phyloP scores from a whole-genome alignment of 2,888 invertebrate genomes.

The Drosophila borealis region DNA sequence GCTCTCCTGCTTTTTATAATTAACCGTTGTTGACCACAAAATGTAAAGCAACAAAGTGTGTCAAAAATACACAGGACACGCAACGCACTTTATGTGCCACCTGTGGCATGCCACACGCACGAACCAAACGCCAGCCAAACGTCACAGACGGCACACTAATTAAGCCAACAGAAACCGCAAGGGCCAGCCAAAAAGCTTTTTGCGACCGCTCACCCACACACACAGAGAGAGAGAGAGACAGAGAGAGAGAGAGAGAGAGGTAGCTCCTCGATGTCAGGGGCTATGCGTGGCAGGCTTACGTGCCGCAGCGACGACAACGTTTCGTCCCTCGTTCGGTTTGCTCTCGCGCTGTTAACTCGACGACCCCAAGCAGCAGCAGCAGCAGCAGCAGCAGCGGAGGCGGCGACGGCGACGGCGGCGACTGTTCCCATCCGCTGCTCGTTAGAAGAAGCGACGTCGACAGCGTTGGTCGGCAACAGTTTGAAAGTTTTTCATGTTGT shows the following conservation, averaged over 20 bases:
- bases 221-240: no score
- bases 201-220: constrained; percentile 20
- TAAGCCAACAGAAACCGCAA: constrained; percentile 32
- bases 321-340: constrained; percentile 24
- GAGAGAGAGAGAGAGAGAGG: neutral
- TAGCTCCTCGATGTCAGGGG: constrained; percentile 28
- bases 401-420: constrained; percentile 17
- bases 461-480: constrained; percentile 67
- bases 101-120: constrained; percentile 12
- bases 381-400: constrained; percentile 14
- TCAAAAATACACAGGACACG: constrained; percentile 4
- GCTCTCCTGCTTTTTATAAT: no score
- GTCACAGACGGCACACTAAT: constrained; percentile 31
- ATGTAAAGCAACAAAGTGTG: neutral
- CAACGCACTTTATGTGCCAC: constrained; percentile 6
- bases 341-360: constrained; percentile 28
- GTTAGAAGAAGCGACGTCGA: constrained; percentile 68
- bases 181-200: constrained; percentile 18
- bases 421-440: constrained; percentile 67
- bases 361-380: constrained; percentile 22
- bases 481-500: constrained; percentile 76
- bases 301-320: constrained; percentile 21
- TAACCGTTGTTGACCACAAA: no score
- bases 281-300: constrained; percentile 70
- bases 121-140: neutral